Base-by-base conservation (phyloP, 2,797 vertebrate genomes). In the Macropodus opercularis region DNA sequence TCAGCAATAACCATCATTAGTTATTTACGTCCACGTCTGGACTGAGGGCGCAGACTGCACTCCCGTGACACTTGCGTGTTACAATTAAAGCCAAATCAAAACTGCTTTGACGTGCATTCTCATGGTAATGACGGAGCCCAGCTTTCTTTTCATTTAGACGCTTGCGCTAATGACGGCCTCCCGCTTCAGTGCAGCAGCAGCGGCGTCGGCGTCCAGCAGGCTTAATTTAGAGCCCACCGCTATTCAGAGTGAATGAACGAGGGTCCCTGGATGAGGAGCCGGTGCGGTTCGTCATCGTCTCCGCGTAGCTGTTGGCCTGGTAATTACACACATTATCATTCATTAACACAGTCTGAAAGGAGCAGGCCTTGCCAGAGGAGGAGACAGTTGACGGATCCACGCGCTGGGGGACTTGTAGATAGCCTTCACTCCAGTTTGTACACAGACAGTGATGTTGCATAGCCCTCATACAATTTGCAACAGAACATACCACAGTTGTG, bases 251-350 rank as follows among this genome's bases (percentile, higher is more conserved):
- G 86, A 87, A 74, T 76, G 76, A 85, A 81, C 82, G 81, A 78
- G 75, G 57, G 73, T 76, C 75, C 67, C 57, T 42, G 63, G 79
- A 86, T 85, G 80, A 79, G 63, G 69, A 87, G 26, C 71, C 35
- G 58, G 58, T 55, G 70, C 71, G 75, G 62, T 73, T 83, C 77
- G 79, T 89, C 76, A 85, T 89, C 80, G 84, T 83, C 80, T 74
- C 64, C 26, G 63, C 49, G 55, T 63, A 74, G 75, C 69, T 81
- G 77, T 72, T 75, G 68, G 79, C 12, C 63, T 86, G 75, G 64
- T 89, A 91, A 92, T 91, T 91, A 84, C 81, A 80, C 83, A 88
- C 81, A 91, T 90, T 91, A 89, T 84, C 77, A 82, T 84, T 85
- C 85, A 90, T 92, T 91, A 90, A 85, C 43, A 29, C 77, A 79